Evolutionary conservation across 2,797 vertebrate species (phyloP), one percentile per base, ranked within the genome.

Genomic region (Benthosema pterotum): DNA sequence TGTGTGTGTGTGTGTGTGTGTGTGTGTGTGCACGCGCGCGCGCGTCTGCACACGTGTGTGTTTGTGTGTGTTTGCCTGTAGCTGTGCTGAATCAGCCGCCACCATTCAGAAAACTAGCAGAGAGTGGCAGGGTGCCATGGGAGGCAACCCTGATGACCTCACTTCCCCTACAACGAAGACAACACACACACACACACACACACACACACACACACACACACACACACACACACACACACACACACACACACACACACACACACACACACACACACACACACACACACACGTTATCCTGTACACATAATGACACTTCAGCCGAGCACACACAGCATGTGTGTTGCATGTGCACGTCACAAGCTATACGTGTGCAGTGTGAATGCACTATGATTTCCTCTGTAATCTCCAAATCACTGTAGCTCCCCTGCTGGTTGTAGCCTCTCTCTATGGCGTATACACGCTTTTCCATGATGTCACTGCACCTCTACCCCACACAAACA

Each of bases 381-480:
- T 74, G 73, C 17, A 70, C 79, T 89, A 89, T 92, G 74, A 85
- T 89, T 90, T 88, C 80, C 83, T 78, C 67, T 68, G 65, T 88
- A 91, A 90, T 91, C 87, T 83, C 57, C 78, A 89, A 85, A 92
- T 90, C 85, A 87, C 67, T 69, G 60, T 22, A 78, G 60, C 78
- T 74, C 81, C 84, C 87, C 86, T 85, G 76, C 71, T 74, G 75
- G 67, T 79, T 75, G 60, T 65, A 70, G 63, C 56, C 76, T 80
- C 68, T 79, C 71, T 73, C 83, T 82, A 66, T 58, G n/a, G n/a
- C 74, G 77, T 76, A 67, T 72, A 79, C 67, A 75, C 72, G 79
- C 79, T 87, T 57, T 89, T 91, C 87, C 87, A 86, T 87, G 82
- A 88, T 85, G 84, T 88, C 84, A 89, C 72, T 78, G 19, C 4